Conservation (phyloP, 2,113 vertebrate genomes). For the Hipposideros armiger region DNA sequence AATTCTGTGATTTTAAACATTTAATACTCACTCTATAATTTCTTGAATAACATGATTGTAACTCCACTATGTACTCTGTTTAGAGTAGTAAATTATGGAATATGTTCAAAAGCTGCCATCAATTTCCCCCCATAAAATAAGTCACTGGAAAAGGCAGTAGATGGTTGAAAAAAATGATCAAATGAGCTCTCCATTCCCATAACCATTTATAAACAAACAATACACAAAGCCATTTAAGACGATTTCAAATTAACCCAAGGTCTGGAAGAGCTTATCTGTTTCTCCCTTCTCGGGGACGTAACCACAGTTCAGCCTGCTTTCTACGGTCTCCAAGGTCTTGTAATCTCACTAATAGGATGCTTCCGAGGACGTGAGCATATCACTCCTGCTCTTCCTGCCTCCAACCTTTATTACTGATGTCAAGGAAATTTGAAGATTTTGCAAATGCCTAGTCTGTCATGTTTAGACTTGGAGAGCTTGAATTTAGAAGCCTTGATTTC, state of each 20-base stretch:
- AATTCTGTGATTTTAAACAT: background rate
- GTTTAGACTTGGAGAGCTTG: background rate
- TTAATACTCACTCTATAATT: background rate
- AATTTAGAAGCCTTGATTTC: background rate
- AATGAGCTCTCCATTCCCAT: background rate
- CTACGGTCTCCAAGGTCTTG: background rate
- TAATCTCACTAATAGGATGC: background rate
- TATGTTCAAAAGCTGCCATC: background rate
- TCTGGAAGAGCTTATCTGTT: background rate
- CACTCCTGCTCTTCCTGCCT: background rate
- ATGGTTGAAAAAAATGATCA: background rate
- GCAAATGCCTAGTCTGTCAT: background rate
- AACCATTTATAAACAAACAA: background rate
- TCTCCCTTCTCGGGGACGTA: background rate
- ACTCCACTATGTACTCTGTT: background rate
- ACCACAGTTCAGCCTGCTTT: background rate
- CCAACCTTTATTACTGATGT: background rate
- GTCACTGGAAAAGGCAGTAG: background rate
- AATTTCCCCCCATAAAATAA: background rate
- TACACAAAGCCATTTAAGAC: background rate
- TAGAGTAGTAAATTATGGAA: background rate
- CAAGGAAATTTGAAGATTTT: background rate
- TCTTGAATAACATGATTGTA: background rate
- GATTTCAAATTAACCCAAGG: background rate
- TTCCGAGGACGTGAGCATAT: background rate